Evolutionary conservation across 2,113 vertebrate species (phyloP), one percentile per base, ranked within the genome.

Genomic region (Stegastes partitus): DNA sequence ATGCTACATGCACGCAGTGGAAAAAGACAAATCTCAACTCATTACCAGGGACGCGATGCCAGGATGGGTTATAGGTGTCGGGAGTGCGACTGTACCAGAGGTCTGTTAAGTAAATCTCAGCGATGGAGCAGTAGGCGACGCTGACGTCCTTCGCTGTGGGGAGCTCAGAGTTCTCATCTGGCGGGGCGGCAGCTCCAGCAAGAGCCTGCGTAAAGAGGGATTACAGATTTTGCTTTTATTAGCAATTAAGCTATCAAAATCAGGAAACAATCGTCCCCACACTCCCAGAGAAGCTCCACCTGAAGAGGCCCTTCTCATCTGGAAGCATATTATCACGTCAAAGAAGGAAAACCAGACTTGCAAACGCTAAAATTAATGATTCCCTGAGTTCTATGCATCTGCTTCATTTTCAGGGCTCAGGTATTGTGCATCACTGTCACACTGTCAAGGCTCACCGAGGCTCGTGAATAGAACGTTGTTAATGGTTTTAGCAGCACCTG

Each of bases 71-170:
- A 53, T 5, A 31, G 12, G 9, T 51, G 58, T 82, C 49, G 61
- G 37, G 15, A 66, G 54, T 55, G 42, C 23, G 26, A 50, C 28
- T 72, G 68, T 94, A 96, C 95, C 95, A 96, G 74, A 96, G 94
- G 91, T 96, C 95, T 66, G 95, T 94, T 42, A 96, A 90, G 85
- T 94, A 96, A 85, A 96, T 95, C 91, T 96, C 95, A 6, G 95
- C 94, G 0, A 96, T 81, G 21, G 95, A 95, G 77, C 95, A 96
- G 90, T 94, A 95, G 65, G 94, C 95, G 58, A 91, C 84, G 51
- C 93, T 93, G 39, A 95, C 87, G 22, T 96, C 95, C 76, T 94
- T 94, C 1, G 44, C 61, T 56, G 92, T 93, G 23, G 89, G 89
- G 5, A 82, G 70, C 11, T 91, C 81, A 3, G 69, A 11, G 59